Evolutionary conservation across 2,797 vertebrate species (phyloP).

Genomic region (Hypotaenidia okinawae): DNA sequence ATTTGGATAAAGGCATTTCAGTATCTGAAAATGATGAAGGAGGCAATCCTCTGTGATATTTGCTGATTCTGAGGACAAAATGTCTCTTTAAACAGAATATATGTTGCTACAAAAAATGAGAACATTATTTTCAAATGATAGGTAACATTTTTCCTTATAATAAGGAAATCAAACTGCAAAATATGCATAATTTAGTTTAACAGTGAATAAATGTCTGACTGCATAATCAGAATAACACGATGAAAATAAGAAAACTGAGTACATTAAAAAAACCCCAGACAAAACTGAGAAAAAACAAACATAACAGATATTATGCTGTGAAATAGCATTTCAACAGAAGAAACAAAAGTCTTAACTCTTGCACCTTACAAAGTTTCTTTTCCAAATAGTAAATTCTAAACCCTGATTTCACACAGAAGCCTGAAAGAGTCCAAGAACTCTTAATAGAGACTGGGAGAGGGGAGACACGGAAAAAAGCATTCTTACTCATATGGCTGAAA

Average conservation of each 20-base stretch:
- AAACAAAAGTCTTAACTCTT: not conserved
- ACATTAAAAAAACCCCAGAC: not conserved
- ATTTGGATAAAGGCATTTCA: not conserved
- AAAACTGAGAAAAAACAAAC: not conserved
- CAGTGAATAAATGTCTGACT: not conserved
- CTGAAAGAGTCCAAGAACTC: not conserved
- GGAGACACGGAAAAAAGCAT: fast-evolving
- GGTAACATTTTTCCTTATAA: not conserved
- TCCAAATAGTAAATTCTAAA: not conserved
- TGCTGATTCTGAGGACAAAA: not conserved
- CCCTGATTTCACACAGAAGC: not conserved
- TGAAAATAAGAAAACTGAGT: not conserved
- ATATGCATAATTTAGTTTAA: not conserved
- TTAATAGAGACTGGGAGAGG: not conserved
- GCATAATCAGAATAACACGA: not conserved
- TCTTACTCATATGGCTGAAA: not conserved
- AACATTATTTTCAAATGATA: not conserved
- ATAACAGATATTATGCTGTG: not conserved
- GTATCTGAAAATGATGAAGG: not conserved
- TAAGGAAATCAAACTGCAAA: not conserved
- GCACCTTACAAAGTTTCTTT: not conserved
- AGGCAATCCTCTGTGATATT: not conserved
- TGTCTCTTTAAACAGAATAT: not conserved
- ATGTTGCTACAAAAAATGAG: not conserved
- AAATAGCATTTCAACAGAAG: not conserved